Base-by-base conservation (phyloP, 2,113 vertebrate genomes). In the Acrocephalus arundinaceus region DNA sequence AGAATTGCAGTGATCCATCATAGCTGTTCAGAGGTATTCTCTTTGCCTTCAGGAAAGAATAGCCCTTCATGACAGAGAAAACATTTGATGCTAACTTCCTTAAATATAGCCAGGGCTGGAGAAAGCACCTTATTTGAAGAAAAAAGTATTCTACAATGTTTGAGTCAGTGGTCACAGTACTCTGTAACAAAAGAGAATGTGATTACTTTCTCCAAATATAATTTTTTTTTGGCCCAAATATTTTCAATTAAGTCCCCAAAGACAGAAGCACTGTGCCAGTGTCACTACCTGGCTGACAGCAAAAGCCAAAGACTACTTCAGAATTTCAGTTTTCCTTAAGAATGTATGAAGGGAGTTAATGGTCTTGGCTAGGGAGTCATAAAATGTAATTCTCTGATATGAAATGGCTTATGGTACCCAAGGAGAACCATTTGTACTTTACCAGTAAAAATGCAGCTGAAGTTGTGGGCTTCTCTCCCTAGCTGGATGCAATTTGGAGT, bases 401-500 rank as follows among this genome's bases (percentile, higher is more conserved):
- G 8, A 94, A 90, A 82, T 19, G 16, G 11, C 4, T 71, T 57
- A 16, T 19, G 12, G 18, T 39, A 3, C 13, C 39, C 58, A 90
- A 30, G 30, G 87, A 85, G 66, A 87, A 35, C 30, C 41, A 59
- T 62, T 59, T 85, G 15, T 55, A 68, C 7, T 48, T 82, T 49
- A 33, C 7, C 24, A 65, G 5, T 14, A 76, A 14, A 88, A 45
- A 68, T 30, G 14, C 2, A 52, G 14, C 12, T 72, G 30, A 89
- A 65, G 6, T 28, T 51, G 11, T 57, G 17, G 10, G 17, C 16
- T 80, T 90, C 74, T 70, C 37, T 72, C 22, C 33, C 41, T 30
- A 52, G 0, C 2, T 45, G 35, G 37, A 52, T 79, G 27, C 2
- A 58, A 37, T 1, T 41, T 10, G 6, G 37, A 91, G 12, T 31